Evolutionary conservation across 1,140 invertebrate species (phyloP).

Genomic region (Drosophila nikananu): DNA sequence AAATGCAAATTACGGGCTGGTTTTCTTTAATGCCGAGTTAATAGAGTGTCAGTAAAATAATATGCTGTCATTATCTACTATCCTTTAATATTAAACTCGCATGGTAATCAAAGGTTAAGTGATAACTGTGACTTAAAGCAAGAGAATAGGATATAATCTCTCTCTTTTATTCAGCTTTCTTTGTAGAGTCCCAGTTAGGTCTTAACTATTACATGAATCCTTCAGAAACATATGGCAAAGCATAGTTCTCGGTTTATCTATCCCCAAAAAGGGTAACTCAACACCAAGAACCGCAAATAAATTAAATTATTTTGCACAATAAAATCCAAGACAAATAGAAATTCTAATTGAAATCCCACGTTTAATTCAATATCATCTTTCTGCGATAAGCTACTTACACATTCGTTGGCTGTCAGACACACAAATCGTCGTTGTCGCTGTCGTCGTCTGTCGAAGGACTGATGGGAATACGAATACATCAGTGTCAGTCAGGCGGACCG

Average conservation of each 20-base stretch:
- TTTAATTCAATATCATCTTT: conserved; percentile 13
- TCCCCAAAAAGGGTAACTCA: not conserved
- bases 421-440: conserved; percentile 5
- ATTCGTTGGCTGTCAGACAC: conserved; percentile 37
- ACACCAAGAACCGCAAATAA: not conserved
- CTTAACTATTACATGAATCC: too few species aligned
- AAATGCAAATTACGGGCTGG: not conserved
- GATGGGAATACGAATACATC: conserved; percentile 69
- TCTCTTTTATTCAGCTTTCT: too few species aligned
- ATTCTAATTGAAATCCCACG: conserved; percentile 2
- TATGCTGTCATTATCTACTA: not conserved
- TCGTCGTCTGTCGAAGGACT: conserved; percentile 55
- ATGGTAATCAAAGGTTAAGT: not conserved
- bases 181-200: not conserved
- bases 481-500: conserved; percentile 69
- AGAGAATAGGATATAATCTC: not conserved
- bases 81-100: not conserved
- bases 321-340: not conserved
- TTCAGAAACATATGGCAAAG: not conserved
- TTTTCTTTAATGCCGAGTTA: not conserved
- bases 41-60: not conserved
- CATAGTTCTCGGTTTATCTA: too few species aligned
- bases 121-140: not conserved
- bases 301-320: too few species aligned
- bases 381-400: not conserved